Base-by-base conservation (phyloP, 2,113 vertebrate species). In the Seriola dumerili region DNA sequence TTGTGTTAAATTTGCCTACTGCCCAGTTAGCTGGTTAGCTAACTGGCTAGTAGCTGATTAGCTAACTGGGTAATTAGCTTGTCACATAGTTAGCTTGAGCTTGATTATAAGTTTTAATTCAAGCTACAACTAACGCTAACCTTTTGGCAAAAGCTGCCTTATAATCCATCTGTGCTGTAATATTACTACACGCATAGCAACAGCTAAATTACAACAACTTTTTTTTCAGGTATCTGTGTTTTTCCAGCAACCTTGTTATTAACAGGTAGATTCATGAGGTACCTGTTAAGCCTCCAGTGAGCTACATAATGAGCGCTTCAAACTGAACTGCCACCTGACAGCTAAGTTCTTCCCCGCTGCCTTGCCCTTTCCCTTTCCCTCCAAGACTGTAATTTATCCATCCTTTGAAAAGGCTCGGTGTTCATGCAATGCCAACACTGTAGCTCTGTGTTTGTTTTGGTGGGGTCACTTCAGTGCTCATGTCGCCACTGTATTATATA, bases 371-470 rank as follows among this genome's bases (percentile, higher is more conserved):
- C 48, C 64, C 32, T 72, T 29, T 50, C 57, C 64, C 48, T 81
- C 54, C n/a, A 50, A 74, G 19, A 75, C 59, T 77, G 76, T 90
- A 71, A 88, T 77, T 74, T 65, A 74, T 55, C 76, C 46, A 17
- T 80, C 73, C 9, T 70, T 80, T 84, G 74, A 70, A 76, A 82
- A 84, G 68, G 62, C 54, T 67, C 14, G 1, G 3, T 14, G 40
- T 77, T 70, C 11, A 14, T 57, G 44, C 14, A 16, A 68, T 67
- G 65, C 57, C 78, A 55, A 21, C 76, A 5, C 32, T 29, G 70
- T 3, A 34, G 70, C 66, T 64, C 64, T 54, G 44, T 80, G 58
- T 87, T 87, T 84, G 50, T 79, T 70, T 62, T 19, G 87, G 75
- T 74, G 78, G 48, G 81, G 83, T 86, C 85, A 70, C 44, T 16